phyloP scores from a whole-genome alignment of 2,797 vertebrate genomes.

The Phoeniculus purpureus region DNA sequence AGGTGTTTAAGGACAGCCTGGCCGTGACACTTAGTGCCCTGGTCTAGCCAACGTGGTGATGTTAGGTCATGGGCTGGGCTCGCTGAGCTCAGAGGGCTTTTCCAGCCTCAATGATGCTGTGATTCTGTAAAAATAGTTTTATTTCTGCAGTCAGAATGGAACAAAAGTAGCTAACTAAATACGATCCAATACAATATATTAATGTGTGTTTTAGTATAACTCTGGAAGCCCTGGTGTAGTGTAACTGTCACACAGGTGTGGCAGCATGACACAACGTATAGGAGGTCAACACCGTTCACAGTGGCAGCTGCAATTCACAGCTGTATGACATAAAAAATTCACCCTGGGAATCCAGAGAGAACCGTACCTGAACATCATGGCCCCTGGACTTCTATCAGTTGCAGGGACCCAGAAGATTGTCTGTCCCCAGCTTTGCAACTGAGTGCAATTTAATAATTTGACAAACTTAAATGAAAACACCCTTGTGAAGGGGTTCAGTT shows the following conservation, averaged over 20 bases:
- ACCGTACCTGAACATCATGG: background rate
- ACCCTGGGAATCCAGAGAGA: background rate
- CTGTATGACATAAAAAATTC: background rate
- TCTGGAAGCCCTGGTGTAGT: background rate
- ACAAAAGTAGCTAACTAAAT: background rate
- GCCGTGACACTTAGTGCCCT: no score
- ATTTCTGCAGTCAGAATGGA: background rate
- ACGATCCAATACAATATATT: background rate
- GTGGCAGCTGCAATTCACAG: background rate
- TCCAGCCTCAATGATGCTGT: no score
- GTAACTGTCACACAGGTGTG: background rate
- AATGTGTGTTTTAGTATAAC: background rate
- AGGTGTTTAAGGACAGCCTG: no score
- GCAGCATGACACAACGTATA: background rate
- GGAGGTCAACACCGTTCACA: background rate
- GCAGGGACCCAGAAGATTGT: background rate
- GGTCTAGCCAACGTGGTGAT: background rate
- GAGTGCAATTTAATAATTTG: accelerated
- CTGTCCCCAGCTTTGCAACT: background rate
- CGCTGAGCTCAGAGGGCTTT: no score
- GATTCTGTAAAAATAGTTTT: background rate
- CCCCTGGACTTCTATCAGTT: background rate
- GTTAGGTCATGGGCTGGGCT: no score
- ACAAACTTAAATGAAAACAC: background rate
- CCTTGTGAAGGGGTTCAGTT: background rate